A percentile compares a stretch with the other conserved stretches of the same genome.
Conservation (phyloP, 2,888 invertebrate species). For the Synanthedon formicaeformis region DNA sequence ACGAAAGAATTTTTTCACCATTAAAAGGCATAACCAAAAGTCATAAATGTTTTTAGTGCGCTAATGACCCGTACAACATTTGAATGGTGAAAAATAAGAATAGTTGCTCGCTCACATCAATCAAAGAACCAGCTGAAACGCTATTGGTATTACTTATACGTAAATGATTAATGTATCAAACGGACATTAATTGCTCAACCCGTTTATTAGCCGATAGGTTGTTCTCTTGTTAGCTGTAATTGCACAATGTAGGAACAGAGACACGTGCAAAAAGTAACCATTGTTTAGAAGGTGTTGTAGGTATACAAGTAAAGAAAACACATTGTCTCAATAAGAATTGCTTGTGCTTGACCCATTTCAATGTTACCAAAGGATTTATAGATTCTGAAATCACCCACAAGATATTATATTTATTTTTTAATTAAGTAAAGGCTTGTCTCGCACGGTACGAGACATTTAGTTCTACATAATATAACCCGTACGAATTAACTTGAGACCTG, state of each 20-base stretch:
- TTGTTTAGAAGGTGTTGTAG: conserved; percentile 14
- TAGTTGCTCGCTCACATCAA: conserved; percentile 14
- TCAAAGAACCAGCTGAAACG: conserved; percentile 15
- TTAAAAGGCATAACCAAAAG: too few relatives aligned
- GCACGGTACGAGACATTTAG: too few relatives aligned
- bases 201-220: conserved; percentile 15
- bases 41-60: too few relatives aligned
- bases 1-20: too few relatives aligned
- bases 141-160: conserved; percentile 16
- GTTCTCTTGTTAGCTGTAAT: conserved; percentile 22
- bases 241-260: conserved; percentile 9
- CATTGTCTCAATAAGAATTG: neutral
- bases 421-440: too few relatives aligned
- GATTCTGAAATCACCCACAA: too few relatives aligned
- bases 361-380: too few relatives aligned
- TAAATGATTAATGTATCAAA: conserved; percentile 35
- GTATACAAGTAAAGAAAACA: neutral
- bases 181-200: conserved; percentile 25
- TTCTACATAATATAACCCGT: too few relatives aligned
- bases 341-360: too few relatives aligned
- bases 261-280: conserved; percentile 17
- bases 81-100: conserved; percentile 2
- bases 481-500: too few relatives aligned
- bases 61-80: neutral
- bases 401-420: too few relatives aligned